phyloP scores from a whole-genome alignment of 2,888 invertebrate species.

The Lithophane ornitopus region DNA sequence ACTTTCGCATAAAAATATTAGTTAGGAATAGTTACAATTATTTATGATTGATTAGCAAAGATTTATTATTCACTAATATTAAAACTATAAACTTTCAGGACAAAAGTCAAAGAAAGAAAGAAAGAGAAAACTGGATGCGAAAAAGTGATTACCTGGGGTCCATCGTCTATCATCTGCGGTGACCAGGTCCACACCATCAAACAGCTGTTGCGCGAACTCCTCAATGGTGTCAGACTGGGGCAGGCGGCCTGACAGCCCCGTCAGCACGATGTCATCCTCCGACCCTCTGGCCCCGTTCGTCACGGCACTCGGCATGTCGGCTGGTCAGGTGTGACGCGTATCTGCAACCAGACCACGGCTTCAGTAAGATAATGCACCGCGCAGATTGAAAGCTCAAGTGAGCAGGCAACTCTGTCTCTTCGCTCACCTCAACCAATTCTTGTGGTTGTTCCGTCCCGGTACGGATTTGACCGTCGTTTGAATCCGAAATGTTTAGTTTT shows the following conservation, averaged over 20 bases:
- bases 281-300: constrained; percentile 79
- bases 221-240: constrained; percentile 97
- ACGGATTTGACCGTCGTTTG: constrained; percentile 37
- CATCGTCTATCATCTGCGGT: constrained; percentile 97
- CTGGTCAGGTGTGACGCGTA: constrained; percentile 56
- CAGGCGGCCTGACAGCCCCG: constrained; percentile 96
- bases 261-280: constrained; percentile 94
- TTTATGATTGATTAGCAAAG: neutral
- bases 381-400: neutral
- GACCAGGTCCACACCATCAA: constrained; percentile 97
- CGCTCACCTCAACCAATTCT: constrained; percentile 50
- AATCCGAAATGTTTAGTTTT: constrained; percentile 48
- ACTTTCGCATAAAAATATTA: too few relatives aligned
- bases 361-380: constrained; percentile 31
- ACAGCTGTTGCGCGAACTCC: constrained; percentile 97
- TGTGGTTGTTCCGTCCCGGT: constrained; percentile 35
- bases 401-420: neutral
- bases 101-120: too few relatives aligned
- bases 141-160: constrained; percentile 91
- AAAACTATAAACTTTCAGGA: neutral
- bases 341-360: constrained; percentile 74
- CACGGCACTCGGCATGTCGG: constrained; percentile 82
- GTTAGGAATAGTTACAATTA: too few relatives aligned
- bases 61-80: neutral
- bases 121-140: neutral